Evolutionary conservation across 2,888 invertebrate genomes (phyloP).

Genomic region (Tachystola acroxantha): DNA sequence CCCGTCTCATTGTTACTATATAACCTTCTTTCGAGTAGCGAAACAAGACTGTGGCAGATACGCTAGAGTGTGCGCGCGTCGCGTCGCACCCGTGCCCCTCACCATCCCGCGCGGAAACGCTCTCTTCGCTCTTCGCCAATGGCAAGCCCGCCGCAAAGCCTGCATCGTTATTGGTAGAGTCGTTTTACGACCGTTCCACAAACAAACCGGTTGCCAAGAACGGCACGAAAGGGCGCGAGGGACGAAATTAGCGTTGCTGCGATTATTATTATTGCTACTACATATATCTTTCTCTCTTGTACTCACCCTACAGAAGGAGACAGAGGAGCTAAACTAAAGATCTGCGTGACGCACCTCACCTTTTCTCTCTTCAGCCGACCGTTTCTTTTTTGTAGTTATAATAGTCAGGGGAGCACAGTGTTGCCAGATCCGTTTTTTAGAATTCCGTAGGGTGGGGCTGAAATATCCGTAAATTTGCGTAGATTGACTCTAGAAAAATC

Average conservation of each 20-base stretch:
- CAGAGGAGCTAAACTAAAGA: constrained; percentile 27
- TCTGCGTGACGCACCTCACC: constrained; percentile 13
- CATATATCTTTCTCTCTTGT: constrained; percentile 41
- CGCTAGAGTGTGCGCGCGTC: constrained; percentile 32
- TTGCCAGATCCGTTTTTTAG: too few relatives aligned
- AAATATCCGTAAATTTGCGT: too few relatives aligned
- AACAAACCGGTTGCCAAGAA: constrained; percentile 73
- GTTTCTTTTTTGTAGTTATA: too few relatives aligned
- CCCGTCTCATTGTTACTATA: constrained; percentile 71
- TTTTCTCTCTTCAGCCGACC: constrained; percentile 17
- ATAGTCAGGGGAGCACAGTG: too few relatives aligned
- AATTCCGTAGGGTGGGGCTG: too few relatives aligned
- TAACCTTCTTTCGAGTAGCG: constrained; percentile 72
- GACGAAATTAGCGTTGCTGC: constrained; percentile 59
- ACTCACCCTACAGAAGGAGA: constrained; percentile 20
- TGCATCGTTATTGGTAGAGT: constrained; percentile 49
- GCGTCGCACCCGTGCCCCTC: constrained; percentile 59
- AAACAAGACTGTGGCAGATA: constrained; percentile 59
- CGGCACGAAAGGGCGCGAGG: constrained; percentile 65
- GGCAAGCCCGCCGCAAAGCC: constrained; percentile 54
- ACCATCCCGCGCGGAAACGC: constrained; percentile 37
- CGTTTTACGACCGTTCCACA: constrained; percentile 64
- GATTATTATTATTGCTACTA: constrained; percentile 54
- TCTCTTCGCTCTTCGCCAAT: constrained; percentile 62
- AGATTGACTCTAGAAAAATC: too few relatives aligned